These are phyloP conservation scores for Ceratoteleas bidentatus DNA, from an alignment of 1,140 invertebrate species.

Conservation along the genomic window DNA sequence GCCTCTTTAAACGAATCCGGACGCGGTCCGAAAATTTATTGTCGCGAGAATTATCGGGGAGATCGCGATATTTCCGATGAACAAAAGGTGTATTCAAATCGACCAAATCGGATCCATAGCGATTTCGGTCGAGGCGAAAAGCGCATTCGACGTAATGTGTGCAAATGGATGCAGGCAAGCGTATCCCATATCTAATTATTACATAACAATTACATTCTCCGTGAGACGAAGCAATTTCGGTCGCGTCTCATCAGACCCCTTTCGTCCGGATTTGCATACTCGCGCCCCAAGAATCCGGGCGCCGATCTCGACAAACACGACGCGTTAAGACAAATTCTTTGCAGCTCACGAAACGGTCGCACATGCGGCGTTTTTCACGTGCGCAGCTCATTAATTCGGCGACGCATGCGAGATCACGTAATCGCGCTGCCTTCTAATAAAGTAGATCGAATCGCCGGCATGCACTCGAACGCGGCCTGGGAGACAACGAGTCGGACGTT, in stretches of 20 bases:
- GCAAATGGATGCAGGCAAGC: conserved; percentile 29
- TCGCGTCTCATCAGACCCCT: conserved; percentile 41
- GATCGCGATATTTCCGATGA: background rate
- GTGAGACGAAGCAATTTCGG: conserved; percentile 40
- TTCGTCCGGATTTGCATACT: conserved; percentile 71
- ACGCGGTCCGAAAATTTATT: conserved; percentile 17
- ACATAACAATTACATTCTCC: conserved; percentile 29
- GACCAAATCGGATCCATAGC: too few species aligned
- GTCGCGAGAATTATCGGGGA: conserved; percentile 9
- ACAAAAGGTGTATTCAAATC: too few species aligned
- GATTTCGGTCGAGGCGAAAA: conserved; percentile 1
- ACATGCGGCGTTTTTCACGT: conserved; percentile 60
- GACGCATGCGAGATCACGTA: conserved; percentile 74
- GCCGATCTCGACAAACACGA: conserved; percentile 55
- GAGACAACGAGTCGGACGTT: conserved; percentile 43
- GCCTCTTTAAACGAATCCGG: conserved; percentile 25
- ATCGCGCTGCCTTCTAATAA: conserved; percentile 61
- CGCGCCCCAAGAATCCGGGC: conserved; percentile 71
- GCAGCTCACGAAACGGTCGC: conserved; percentile 49
- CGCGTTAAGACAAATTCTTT: conserved; percentile 70
- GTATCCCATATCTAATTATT: conserved; percentile 54
- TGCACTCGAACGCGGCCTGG: conserved; percentile 40
- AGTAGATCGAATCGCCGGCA: conserved; percentile 63
- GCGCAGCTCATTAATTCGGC: conserved; percentile 70
- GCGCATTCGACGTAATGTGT: conserved; percentile 2